Evolutionary conservation across 1,140 invertebrate species (phyloP), one percentile per base, ranked within the genome.

Genomic region (Musca domestica): DNA sequence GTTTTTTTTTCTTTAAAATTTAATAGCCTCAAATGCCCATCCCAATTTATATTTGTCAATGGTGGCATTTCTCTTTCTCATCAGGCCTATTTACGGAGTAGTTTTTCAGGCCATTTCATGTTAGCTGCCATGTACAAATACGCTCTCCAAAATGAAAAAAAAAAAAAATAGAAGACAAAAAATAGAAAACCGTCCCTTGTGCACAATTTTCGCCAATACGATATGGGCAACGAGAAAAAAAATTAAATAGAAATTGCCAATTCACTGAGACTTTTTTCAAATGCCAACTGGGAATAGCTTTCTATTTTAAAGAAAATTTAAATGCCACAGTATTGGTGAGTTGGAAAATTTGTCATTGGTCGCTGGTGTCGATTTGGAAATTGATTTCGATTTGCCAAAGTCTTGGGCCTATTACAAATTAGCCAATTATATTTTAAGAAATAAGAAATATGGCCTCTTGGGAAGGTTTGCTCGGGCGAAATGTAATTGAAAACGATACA

Each of bases 181-280:
- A 30, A 9, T 4, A 30, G 27, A 30, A 4, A 30, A 30, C 27
- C 27, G 3, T 58, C 54, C 54, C 54, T 30, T 3, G 54, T 30
- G 54, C 30, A 58, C 30, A 58, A 58, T 58, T 58, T 58, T 58
- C 54, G 10, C 27, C 30, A 30, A 20, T 58, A 58, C 25, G 54
- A 58, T 6, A 58, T 27, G n/a, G 17, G 47, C 47, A 49, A 14
- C 17, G 15, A 3, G 1, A 49, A 25, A 58, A 15, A 58, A 58
- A 58, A 58, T 27, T 30, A 58, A 58, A 58, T 58, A 30, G 30
- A 58, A 58, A 58, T 30, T 54, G 51, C 51, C 51, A 20, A 22
- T 54, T 54, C 51, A 23, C 20, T 9, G 14, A 58, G 17, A 58
- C 25, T 58, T 58, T 30, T 14, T 30, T 10, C 3, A 30, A 30